Conservation (phyloP, 92 coral and sea anemone genomes). For the Nematostella vectensis region DNA sequence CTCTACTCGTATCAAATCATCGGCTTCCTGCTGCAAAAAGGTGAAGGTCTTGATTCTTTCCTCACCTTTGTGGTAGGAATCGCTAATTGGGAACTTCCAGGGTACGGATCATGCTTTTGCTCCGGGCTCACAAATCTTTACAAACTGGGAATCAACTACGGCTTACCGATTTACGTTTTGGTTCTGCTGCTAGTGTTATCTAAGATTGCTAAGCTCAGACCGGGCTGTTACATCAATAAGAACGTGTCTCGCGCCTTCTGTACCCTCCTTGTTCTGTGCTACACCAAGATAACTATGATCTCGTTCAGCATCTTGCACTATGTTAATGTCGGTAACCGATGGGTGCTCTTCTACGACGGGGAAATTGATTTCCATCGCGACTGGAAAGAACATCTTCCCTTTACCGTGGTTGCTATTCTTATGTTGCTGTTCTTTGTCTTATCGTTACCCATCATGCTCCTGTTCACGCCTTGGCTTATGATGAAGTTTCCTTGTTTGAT, state of each 20-base stretch:
- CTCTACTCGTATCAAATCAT: constrained; percentile 80
- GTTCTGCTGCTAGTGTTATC: constrained; percentile 43
- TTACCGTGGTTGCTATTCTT: constrained; percentile 55
- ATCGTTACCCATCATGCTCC: constrained; percentile 60
- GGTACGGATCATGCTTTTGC: constrained; percentile 45
- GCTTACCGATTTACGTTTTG: constrained; percentile 60
- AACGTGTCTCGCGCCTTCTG: constrained; percentile 64
- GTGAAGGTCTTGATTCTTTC: constrained; percentile 47
- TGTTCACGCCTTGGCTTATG: constrained; percentile 69
- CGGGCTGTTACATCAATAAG: constrained; percentile 70
- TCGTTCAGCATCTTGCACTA: constrained; percentile 60
- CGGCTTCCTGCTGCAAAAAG: constrained; percentile 39
- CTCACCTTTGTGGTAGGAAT: constrained; percentile 54
- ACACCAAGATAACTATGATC: constrained; percentile 61
- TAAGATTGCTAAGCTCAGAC: constrained; percentile 50
- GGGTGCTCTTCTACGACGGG: constrained; percentile 73
- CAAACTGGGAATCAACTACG: constrained; percentile 58
- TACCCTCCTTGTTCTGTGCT: constrained; percentile 63
- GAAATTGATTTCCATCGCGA: constrained; percentile 31
- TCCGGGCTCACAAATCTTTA: constrained; percentile 58
- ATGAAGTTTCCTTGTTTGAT: constrained; percentile 26
- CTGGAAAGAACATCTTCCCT: constrained; percentile 64
- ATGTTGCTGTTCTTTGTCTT: constrained; percentile 50
- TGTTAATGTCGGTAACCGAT: constrained; percentile 43
- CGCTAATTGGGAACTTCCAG: constrained; percentile 51